phyloP scores from a whole-genome alignment of 2,888 invertebrate species.

The Drosophila buzzatii region DNA sequence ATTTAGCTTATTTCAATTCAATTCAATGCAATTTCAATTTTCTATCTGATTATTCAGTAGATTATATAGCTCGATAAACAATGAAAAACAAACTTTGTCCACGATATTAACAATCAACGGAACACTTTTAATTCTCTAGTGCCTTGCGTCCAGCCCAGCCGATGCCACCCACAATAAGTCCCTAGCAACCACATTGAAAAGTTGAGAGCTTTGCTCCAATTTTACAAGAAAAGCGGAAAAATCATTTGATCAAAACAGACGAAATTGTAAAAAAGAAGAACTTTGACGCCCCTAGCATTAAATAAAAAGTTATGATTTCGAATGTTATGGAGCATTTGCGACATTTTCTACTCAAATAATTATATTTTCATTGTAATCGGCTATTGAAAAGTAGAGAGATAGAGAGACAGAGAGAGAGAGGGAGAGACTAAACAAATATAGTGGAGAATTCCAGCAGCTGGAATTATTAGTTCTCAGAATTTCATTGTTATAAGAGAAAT shows the following conservation, averaged over 20 bases:
- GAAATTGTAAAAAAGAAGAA: constrained; percentile 12
- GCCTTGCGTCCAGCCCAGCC: constrained; percentile 10
- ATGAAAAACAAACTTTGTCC: constrained; percentile 31
- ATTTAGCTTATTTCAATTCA: too few species aligned
- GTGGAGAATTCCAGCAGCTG: too few species aligned
- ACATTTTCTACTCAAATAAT: constrained; percentile 11
- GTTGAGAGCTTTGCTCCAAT: constrained; percentile 72
- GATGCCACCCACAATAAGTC: constrained; percentile 24
- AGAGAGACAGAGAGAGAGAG: neutral
- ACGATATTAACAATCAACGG: constrained; percentile 66
- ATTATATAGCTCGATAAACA: constrained; percentile 4
- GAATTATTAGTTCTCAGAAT: neutral
- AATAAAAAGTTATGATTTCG: constrained; percentile 30
- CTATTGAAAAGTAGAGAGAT: constrained; percentile 6
- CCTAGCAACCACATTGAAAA: constrained; percentile 24
- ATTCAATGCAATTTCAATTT: too few species aligned
- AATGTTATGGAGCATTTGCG: constrained; percentile 29
- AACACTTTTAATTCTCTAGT: constrained; percentile 50
- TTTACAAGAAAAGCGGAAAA: constrained; percentile 51
- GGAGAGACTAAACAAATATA: neutral
- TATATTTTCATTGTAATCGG: constrained; percentile 21
- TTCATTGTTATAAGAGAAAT: neutral
- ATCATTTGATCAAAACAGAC: constrained; percentile 40
- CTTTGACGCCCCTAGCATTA: constrained; percentile 17
- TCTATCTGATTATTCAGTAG: too few species aligned